Conservation (phyloP, 2,113 vertebrate genomes). For the Strix aluco region DNA sequence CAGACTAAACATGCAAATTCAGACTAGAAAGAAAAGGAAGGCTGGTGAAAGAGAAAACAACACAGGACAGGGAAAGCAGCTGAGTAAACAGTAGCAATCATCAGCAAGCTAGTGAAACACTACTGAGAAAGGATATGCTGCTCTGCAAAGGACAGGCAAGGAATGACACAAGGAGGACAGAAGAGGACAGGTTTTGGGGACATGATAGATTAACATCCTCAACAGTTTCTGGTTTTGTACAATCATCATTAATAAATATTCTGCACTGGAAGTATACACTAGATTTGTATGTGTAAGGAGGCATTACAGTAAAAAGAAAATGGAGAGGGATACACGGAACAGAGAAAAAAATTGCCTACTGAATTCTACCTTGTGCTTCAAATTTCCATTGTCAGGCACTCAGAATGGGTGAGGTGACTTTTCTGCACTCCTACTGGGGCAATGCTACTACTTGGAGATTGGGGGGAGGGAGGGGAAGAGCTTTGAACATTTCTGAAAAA, state of each 20-base stretch:
- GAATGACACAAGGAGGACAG: not conserved
- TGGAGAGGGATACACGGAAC: not conserved
- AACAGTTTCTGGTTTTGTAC: not conserved
- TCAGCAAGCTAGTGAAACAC: not conserved
- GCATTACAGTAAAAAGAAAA: not conserved
- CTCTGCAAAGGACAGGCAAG: not conserved
- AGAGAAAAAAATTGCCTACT: accelerated
- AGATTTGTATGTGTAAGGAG: not conserved
- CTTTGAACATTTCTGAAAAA: not conserved
- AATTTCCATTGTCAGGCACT: not conserved
- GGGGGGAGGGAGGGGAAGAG: not conserved
- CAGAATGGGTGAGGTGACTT: not conserved
- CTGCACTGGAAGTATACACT: not conserved
- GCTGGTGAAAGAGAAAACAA: not conserved
- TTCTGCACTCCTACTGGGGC: not conserved
- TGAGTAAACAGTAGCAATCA: not conserved
- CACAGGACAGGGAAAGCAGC: not conserved
- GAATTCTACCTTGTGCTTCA: not conserved
- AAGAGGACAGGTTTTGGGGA: not conserved
- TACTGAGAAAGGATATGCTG: not conserved
- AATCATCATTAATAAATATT: not conserved
- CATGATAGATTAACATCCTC: not conserved
- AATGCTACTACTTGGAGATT: not conserved
- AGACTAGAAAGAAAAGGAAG: not conserved
- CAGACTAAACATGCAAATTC: not conserved